Conservation (phyloP, 2,888 invertebrate genomes). For the Drepana falcataria region DNA sequence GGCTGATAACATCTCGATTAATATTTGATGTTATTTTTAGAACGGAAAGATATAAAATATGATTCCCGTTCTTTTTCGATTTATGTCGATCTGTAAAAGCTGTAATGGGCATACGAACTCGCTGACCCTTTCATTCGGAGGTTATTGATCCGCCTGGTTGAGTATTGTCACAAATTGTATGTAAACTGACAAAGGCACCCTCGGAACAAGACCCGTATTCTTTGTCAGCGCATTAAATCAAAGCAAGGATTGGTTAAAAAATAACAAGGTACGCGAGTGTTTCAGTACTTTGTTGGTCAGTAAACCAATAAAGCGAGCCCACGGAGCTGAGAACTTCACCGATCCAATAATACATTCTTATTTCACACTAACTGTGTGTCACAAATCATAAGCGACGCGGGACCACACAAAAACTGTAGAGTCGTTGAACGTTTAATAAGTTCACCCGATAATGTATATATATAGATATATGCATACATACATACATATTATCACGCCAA, state of each 20-base stretch:
- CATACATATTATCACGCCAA: too few relatives aligned
- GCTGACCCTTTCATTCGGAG: too few relatives aligned
- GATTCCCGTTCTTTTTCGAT: too few relatives aligned
- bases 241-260: slow-evolving; percentile 1
- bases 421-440: not conserved
- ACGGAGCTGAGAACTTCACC: slow-evolving; percentile 33
- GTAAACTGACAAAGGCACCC: not conserved
- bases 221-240: slow-evolving; percentile 1
- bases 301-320: slow-evolving; percentile 43
- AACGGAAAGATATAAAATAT: too few relatives aligned
- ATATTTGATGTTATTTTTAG: too few relatives aligned
- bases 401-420: slow-evolving; percentile 7
- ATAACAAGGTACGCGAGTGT: slow-evolving; percentile 1
- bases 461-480: too few relatives aligned
- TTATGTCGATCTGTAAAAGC: too few relatives aligned
- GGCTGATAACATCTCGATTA: too few relatives aligned
- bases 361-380: slow-evolving; percentile 36
- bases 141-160: too few relatives aligned
- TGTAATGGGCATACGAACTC: too few relatives aligned
- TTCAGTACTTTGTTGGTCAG: slow-evolving; percentile 23
- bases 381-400: slow-evolving; percentile 10
- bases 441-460: too few relatives aligned
- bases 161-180: not conserved
- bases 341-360: slow-evolving; percentile 58
- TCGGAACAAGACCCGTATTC: not conserved